Base-by-base conservation (phyloP, 2,888 invertebrate species). In the Drymonia ruficornis region DNA sequence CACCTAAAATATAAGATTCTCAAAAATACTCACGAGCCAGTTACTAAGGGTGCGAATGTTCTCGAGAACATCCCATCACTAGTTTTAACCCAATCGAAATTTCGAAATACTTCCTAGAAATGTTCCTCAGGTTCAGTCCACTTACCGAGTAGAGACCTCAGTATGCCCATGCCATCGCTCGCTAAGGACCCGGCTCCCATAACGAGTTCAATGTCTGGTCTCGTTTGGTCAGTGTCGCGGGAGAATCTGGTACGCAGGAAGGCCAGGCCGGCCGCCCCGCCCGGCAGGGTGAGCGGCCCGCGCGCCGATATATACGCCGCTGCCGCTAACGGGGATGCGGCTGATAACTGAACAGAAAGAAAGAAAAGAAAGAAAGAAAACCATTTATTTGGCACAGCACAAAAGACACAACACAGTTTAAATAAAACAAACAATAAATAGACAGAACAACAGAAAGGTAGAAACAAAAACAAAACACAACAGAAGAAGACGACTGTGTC, bases 131-230 rank as follows among this genome's bases (percentile, higher is more conserved):
- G 3, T 36, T 13, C 8, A 34, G 1, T 38, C 8, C 15, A 49
- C 45, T 84, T 89, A 80, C 96, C 96, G 16, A 96, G 83, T 16
- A 96, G 81, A 54, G 94, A 89, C 44, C 96, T 88, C 63, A 96
- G 82, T 42, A 95, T 94, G 13, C 96, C 96, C 50, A 96, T 93
- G 12, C 94, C 85, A 75, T 97, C 97, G 0, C 96, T 95, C 51
- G 95, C 96, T 9, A 97, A 83, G 0, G 96, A 95, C 0, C 97
- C 96, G 13, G 96, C 95, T 0, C 96, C 96, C 84, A 97, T 92
- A 9, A 97, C 96, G 13, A 97, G 86, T 80, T 98, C 97, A 57
- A 97, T 94, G 71, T 97, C 97, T 0, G 97, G 96, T 57, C 97
- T 94, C 61, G 96, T 96, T 0, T 95, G 94, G 69, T 95, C 94